Percentiles rank a stretch among this genome's conserved stretches.
These are phyloP conservation scores for Resseliella maxima DNA, from an alignment of 2,888 invertebrate species.

Conservation along the genomic window DNA sequence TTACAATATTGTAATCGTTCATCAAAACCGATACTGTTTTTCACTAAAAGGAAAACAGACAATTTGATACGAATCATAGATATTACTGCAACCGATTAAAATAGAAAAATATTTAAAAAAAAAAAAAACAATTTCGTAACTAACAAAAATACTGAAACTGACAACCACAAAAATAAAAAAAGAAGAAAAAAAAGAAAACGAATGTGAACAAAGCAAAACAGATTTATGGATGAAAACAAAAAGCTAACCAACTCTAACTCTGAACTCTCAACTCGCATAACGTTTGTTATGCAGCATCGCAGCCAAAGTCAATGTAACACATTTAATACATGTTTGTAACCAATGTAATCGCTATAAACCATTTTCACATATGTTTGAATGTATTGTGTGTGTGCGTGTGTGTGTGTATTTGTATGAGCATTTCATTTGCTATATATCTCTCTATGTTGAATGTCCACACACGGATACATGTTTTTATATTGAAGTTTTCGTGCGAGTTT, in stretches of 20 bases:
- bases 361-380: slow-evolving; percentile 40
- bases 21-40: not conserved
- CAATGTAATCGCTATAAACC: slow-evolving; percentile 44
- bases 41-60: not conserved
- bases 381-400: not conserved
- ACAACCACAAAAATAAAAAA: not conserved
- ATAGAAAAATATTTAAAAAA: not conserved
- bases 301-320: slow-evolving; percentile 44
- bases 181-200: not conserved
- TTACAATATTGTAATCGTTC: slow-evolving; percentile 38
- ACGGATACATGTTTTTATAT: not conserved
- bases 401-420: no score
- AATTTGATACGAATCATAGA: not conserved
- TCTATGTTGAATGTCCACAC: slow-evolving; percentile 17
- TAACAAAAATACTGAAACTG: not conserved
- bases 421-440: not conserved
- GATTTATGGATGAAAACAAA: slow-evolving; percentile 41
- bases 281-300: slow-evolving; percentile 32
- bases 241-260: slow-evolving; percentile 30
- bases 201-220: not conserved
- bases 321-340: slow-evolving; percentile 48
- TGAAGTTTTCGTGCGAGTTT: no score
- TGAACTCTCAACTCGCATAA: slow-evolving; percentile 20
- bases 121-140: not conserved
- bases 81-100: not conserved